These are phyloP conservation scores for Trichacis sp. DNA, from an alignment of 2,888 invertebrate species.

Conservation along the genomic window DNA sequence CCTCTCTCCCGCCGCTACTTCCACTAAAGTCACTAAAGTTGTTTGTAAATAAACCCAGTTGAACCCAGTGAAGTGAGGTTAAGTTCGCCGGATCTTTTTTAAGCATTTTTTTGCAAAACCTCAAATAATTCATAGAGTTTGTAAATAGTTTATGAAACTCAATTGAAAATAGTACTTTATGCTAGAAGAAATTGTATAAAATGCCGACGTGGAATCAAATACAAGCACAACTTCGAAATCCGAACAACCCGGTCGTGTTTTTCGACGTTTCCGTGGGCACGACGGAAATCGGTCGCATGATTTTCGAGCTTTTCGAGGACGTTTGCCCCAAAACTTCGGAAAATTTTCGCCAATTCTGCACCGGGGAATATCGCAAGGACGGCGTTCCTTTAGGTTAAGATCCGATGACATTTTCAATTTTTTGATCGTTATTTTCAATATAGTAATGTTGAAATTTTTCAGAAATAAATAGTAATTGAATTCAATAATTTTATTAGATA, in stretches of 20 bases:
- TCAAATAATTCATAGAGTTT: no score
- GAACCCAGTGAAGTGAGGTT: no score
- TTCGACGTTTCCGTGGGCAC: slow-evolving; percentile 97
- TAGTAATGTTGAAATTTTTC: background rate
- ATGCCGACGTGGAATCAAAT: slow-evolving; percentile 98
- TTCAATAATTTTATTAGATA: background rate
- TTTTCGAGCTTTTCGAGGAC: slow-evolving; percentile 97
- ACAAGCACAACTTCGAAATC: slow-evolving; percentile 87
- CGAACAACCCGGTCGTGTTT: slow-evolving; percentile 98
- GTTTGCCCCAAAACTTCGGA: slow-evolving; percentile 96
- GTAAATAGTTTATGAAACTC: no score
- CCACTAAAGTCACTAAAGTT: no score
- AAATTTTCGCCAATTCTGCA: slow-evolving; percentile 98
- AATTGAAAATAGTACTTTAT: no score
- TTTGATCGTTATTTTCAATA: no score
- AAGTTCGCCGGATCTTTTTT: no score
- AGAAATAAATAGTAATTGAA: no score
- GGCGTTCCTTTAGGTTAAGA: slow-evolving; percentile 84
- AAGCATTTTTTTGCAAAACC: no score
- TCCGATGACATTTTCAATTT: background rate
- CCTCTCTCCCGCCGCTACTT: no score
- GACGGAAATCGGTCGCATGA: slow-evolving; percentile 97
- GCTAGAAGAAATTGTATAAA: slow-evolving; percentile 38
- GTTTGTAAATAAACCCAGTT: no score
- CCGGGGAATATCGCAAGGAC: slow-evolving; percentile 96